phyloP scores from a whole-genome alignment of 2,113 vertebrate genomes.

The Mobula birostris region DNA sequence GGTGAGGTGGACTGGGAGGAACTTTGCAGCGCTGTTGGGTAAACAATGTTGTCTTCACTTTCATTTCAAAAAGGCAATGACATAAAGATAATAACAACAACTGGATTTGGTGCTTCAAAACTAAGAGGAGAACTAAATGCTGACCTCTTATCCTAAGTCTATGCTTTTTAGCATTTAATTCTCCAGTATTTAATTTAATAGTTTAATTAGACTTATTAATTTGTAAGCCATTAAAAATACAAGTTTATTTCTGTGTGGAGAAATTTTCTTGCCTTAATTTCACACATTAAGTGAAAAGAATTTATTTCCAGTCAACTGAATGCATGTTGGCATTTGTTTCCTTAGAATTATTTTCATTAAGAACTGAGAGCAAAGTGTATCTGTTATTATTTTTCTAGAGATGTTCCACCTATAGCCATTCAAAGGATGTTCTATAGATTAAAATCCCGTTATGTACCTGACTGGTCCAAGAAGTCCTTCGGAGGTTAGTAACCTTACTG shows the following conservation, averaged over 20 bases:
- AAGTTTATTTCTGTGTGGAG: background rate
- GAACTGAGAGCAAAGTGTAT: background rate
- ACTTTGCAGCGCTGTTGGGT: slow-evolving; percentile 53
- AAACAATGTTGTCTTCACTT: slow-evolving; percentile 40
- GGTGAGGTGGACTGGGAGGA: slow-evolving; percentile 61
- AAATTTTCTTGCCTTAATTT: background rate
- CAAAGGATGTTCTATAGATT: slow-evolving; percentile 53
- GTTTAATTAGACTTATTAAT: background rate
- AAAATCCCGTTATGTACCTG: slow-evolving; percentile 53
- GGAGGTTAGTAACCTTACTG: slow-evolving; percentile 51
- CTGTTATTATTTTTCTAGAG: slow-evolving; percentile 48
- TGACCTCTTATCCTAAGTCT: no score
- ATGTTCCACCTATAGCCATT: slow-evolving; percentile 46
- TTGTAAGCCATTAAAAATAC: background rate
- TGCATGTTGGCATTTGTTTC: background rate
- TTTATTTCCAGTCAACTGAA: background rate
- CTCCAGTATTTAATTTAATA: no score
- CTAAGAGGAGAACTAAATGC: background rate
- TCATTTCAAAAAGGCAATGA: background rate
- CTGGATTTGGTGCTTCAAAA: background rate
- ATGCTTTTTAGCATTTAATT: no score
- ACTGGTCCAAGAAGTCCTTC: slow-evolving; percentile 56
- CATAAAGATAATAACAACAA: background rate
- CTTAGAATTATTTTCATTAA: background rate
- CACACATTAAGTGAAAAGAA: background rate